Evolutionary conservation across 2,113 vertebrate genomes (phyloP).

Genomic region (Pycnonotus jocosus): DNA sequence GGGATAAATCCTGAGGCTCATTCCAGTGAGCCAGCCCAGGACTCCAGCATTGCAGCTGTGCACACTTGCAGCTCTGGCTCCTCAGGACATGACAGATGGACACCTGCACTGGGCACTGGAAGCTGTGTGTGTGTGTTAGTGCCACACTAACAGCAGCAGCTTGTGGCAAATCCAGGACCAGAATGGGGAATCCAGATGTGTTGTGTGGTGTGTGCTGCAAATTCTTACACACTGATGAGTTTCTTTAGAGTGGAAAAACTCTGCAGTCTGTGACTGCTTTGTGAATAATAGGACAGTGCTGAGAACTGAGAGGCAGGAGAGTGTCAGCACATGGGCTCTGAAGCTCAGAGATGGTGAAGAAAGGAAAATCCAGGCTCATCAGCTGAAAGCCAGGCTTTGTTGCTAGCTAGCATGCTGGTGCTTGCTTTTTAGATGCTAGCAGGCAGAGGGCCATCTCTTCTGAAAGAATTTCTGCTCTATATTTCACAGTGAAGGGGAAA

Average conservation of each 20-base stretch:
- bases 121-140: accelerated
- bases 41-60: accelerated
- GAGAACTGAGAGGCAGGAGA: neutral
- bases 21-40: accelerated
- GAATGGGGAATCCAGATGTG: neutral
- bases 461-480: neutral
- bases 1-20: accelerated
- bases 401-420: neutral
- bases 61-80: neutral
- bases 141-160: neutral
- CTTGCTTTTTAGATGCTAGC: neutral
- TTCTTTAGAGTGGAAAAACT: neutral
- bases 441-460: neutral
- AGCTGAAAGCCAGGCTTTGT: neutral
- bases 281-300: neutral
- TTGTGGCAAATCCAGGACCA: neutral
- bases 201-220: neutral
- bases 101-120: too few relatives aligned
- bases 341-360: neutral
- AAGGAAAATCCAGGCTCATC: neutral
- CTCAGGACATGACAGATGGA: accelerated
- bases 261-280: neutral
- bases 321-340: neutral
- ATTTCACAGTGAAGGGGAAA: neutral
- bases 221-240: accelerated